Base-by-base conservation (phyloP, 2,888 invertebrate genomes). In the Cyrtodaria siliqua region DNA sequence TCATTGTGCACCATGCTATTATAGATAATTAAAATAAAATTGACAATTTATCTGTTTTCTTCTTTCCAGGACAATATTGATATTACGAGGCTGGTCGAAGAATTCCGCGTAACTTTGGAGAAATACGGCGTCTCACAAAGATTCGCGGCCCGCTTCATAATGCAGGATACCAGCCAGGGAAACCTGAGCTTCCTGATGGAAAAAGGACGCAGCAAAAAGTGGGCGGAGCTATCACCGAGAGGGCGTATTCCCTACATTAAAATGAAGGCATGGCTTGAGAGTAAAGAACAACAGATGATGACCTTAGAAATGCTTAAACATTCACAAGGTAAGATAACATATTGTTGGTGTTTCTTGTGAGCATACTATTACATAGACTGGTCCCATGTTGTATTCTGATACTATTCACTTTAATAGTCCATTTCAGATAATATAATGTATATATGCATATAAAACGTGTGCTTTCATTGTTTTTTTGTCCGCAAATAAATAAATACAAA, bases 151-250 rank as follows among this genome's bases (percentile, higher is more conserved):
- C 76, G 78, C 6, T 78, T 79, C 55, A 83, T 86, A 14, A 86
- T 86, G 86, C 82, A 84, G 29, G 81, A 84, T n/a, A 84, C 86
- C 6, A 86, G 86, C 47, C 86, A 86, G 57, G 86, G 86, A 0
- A 86, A 86, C 47, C 80, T 86, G 1, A 86, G 86, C 53, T 86
- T 86, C 53, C 82, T 86, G 14, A 70, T 86, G 69, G 86, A 86
- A 23, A 86, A 86, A 52, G 86, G 86, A 1, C 77, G 79, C 20
- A 78, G 70, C 23, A 83, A 82, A 47, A 67, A 55, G 23, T 86
- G 86, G 86, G 74, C 67, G 26, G 86, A 86, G 60, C 71, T 86
- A 9, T 84, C 84, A 44, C 69, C 75, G 0, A 63, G 83, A 50
- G 86, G 86, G 38, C 73, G 84, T 26, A 59, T 86, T 3, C 86